Evolutionary conservation across 1,140 invertebrate genomes (phyloP), one percentile per base, ranked within the genome.

Genomic region (Tenebrio molitor): DNA sequence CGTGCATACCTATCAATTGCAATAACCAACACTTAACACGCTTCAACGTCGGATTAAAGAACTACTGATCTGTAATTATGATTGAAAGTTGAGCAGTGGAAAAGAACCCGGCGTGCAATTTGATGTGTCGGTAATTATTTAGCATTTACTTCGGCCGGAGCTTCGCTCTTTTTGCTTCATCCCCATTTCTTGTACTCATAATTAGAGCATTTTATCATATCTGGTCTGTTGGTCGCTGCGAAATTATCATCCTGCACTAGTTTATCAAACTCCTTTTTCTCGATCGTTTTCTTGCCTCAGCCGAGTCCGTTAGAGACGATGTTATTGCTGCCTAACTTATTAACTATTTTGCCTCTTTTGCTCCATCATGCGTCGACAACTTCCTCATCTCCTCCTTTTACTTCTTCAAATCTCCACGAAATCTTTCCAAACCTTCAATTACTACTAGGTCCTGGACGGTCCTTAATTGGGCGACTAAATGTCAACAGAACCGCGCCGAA

Each of bases 41-140:
- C 50, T 58, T 58, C 50, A 58, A 58, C 50, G 50, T 58, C 50
- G 29, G 29, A 58, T 58, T 58, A 58, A 58, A 29, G 19, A 58
- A 58, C 50, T 58, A 58, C 50, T 29, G 50, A 58, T 58, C 50
- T 58, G 19, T 58, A 58, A 58, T 58, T 58, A 58, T 23, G 25
- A 25, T 23, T 58, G 50, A 58, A 58, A 58, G 50, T 58, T 58
- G 50, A 0, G 42, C 16, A 2, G 1, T 46, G 16, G 6, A 17
- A 15, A 17, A 46, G 14, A 3, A 46, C 42, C 5, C 36, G 12
- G 12, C 7, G 5, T 2, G 15, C 42, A 46, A 46, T 46, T 46
- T 46, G 12, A 46, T 17, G 36, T n/a, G 16, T 12, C 15, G 42
- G 14, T 46, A 46, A 46, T 46, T 15, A 46, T 46, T 46, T 46